phyloP scores from a whole-genome alignment of 2,797 vertebrate genomes.

The Falco columbarius region DNA sequence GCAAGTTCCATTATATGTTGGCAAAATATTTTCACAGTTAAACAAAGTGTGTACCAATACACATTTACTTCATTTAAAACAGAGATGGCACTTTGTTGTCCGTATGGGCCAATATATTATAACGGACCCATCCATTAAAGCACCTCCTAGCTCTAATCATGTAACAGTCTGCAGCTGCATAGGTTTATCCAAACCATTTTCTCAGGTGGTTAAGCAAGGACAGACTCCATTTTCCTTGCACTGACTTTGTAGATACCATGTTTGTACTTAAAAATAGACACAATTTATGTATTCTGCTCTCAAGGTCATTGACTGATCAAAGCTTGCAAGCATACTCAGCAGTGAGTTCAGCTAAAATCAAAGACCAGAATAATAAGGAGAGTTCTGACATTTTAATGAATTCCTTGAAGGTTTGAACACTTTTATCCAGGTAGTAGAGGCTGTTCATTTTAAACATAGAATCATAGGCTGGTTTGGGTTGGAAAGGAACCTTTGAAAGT shows the following conservation, averaged over 20 bases:
- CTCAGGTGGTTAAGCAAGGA: neutral
- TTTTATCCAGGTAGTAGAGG: neutral
- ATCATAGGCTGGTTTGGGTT: neutral
- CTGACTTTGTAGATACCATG: neutral
- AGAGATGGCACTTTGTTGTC: neutral
- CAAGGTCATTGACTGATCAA: neutral
- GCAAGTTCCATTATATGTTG: neutral
- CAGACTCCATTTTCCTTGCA: rapidly evolving
- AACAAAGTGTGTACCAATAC: neutral
- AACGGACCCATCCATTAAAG: neutral
- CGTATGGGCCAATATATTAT: neutral
- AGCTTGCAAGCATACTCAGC: neutral
- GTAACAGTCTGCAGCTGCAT: neutral
- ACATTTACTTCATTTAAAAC: neutral
- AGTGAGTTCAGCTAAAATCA: neutral
- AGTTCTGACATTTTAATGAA: neutral
- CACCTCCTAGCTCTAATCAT: neutral
- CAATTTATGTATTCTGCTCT: neutral
- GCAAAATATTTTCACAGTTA: neutral
- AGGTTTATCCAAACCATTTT: neutral
- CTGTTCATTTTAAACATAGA: neutral
- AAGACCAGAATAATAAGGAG: neutral
- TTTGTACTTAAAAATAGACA: neutral
- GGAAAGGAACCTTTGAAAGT: neutral
- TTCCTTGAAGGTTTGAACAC: neutral